Evolutionary conservation across 2,113 vertebrate genomes (phyloP).

Genomic region (Synchiropus splendidus): DNA sequence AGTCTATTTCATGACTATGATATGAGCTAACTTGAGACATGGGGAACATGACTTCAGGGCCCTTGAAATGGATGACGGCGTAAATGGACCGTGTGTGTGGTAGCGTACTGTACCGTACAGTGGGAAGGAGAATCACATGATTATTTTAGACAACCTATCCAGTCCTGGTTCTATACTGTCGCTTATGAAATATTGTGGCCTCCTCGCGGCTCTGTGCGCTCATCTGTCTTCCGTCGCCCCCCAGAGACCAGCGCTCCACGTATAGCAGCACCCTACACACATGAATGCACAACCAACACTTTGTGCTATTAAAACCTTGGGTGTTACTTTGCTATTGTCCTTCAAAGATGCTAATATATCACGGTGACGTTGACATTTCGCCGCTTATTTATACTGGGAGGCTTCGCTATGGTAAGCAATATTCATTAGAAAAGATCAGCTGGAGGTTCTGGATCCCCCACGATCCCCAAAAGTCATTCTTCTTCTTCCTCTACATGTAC

Average conservation of each 20-base stretch:
- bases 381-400: not conserved
- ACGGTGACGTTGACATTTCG: not conserved
- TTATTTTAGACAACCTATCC: conserved; percentile 56
- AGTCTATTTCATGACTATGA: too few species aligned
- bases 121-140: conserved; percentile 37
- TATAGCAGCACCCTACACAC: conserved; percentile 32
- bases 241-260: conserved; percentile 51
- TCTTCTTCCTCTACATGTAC: not conserved
- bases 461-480: not conserved
- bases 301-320: too few species aligned
- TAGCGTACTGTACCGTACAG: too few species aligned
- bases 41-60: too few species aligned
- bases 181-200: conserved; percentile 55
- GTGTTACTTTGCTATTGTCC: too few species aligned
- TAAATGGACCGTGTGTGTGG: conserved; percentile 30
- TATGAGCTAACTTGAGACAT: too few species aligned
- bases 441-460: conserved; percentile 13
- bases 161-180: conserved; percentile 57
- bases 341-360: not conserved
- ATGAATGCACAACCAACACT: not conserved
- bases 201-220: conserved; percentile 37
- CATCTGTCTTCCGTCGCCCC: conserved; percentile 59
- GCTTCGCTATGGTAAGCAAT: not conserved
- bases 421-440: conserved; percentile 4
- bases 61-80: too few species aligned